These are phyloP conservation scores for Nerophis ophidion DNA, from an alignment of 2,113 vertebrate genomes.

Conservation along the genomic window DNA sequence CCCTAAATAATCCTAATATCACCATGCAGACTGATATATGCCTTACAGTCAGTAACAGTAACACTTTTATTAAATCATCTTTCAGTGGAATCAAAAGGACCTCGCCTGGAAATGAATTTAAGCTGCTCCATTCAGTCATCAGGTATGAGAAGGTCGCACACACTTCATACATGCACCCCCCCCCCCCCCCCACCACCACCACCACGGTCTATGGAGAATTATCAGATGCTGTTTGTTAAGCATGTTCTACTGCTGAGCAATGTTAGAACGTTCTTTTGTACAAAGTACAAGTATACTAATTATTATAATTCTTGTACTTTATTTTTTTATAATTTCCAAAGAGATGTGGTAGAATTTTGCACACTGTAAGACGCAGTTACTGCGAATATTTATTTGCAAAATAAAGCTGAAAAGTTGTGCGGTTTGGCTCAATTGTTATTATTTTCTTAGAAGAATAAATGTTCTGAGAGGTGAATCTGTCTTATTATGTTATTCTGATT, in stretches of 20 bases:
- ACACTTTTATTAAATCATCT: conserved; percentile 25
- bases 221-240: conserved; percentile 89
- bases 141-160: conserved; percentile 24
- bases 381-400: conserved; percentile 91
- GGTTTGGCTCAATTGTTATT: conserved; percentile 58
- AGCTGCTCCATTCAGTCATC: conserved; percentile 42
- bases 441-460: conserved; percentile 6
- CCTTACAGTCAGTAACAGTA: conserved; percentile 48
- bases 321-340: conserved; percentile 99
- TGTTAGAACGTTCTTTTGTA: conserved; percentile 93
- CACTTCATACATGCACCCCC: conserved; percentile 18
- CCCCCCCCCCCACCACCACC: conserved; percentile 21
- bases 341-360: conserved; percentile 90
- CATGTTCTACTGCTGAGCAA: conserved; percentile 93
- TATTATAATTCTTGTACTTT: conserved; percentile 86
- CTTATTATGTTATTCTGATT: too few relatives aligned
- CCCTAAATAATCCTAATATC: conserved; percentile 31
- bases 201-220: conserved; percentile 57
- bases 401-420: conserved; percentile 84
- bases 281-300: conserved; percentile 94
- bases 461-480: too few relatives aligned
- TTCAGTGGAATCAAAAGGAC: conserved; percentile 46
- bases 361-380: conserved; percentile 87
- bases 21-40: conserved; percentile 34
- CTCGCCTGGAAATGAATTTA: conserved; percentile 43